Evolutionary conservation across 2,797 vertebrate genomes (phyloP), one percentile per base, ranked within the genome.

Genomic region (Erithacus rubecula): DNA sequence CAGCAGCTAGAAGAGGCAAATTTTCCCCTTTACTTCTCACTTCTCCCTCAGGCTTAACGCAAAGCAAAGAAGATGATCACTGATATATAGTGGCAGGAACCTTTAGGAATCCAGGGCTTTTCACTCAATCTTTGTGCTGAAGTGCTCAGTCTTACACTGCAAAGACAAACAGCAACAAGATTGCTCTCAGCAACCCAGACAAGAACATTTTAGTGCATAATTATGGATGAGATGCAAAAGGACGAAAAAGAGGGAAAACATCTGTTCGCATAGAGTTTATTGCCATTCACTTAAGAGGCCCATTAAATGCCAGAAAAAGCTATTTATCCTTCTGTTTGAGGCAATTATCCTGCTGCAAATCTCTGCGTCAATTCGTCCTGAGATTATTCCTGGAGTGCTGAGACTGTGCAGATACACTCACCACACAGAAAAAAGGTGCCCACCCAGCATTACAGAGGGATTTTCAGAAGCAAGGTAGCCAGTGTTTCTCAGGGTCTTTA

Each of bases 271-370:
- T 27, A 58, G 56, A 94, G 91, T 92, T 95, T 97, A 91, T 91
- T 94, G 92, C 87, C 4, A 0, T 96, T 95, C 86, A 89, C 65
- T 91, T 89, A 83, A 93, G 87, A 96, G 82, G 80, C 37, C 81
- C 72, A 91, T 94, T 94, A 95, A 90, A 91, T 70, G 62, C 47
- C 87, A 95, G 93, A 83, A 81, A 95, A 94, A 84, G 77, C 71
- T 92, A 93, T 91, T 94, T 93, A 88, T 95, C 88, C 64, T 86
- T 96, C 87, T 94, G 86, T 90, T 93, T 91, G 85, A 91, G 81
- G 67, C 89, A 96, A 79, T 95, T 96, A 90, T 63, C 56, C 51
- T 87, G 60, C 83, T 90, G 87, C 80, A 96, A 70, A 88, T 95
- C 88, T 94, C 87, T 77, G 59, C 85, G 58, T 84, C 83, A 85